Evolutionary conservation across 2,888 invertebrate species (phyloP).

Genomic region (Tiliacea aurago): DNA sequence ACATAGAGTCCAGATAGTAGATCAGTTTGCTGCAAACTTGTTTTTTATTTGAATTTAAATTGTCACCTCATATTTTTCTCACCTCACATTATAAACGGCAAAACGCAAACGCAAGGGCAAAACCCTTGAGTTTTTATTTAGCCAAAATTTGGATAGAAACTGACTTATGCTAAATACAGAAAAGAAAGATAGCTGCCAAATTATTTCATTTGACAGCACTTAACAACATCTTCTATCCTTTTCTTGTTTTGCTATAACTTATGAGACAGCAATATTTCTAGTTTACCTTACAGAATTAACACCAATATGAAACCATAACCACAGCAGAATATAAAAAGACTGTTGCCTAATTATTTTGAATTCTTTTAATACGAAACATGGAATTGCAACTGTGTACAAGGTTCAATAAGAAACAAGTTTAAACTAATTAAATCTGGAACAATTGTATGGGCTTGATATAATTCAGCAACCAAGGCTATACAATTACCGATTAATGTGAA

Average conservation of each 20-base stretch:
- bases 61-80: too few species aligned
- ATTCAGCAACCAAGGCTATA: conserved; percentile 66
- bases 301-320: background rate
- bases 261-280: background rate
- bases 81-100: too few species aligned
- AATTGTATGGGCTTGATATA: conserved; percentile 65
- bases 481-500: conserved; percentile 60
- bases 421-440: conserved; percentile 66
- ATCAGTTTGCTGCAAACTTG: too few species aligned
- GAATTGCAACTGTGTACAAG: conserved; percentile 24
- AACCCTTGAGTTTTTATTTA: background rate
- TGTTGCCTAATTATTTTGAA: background rate
- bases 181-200: background rate
- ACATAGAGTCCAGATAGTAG: too few species aligned
- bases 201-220: background rate
- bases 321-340: background rate
- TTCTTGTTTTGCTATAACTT: background rate
- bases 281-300: background rate
- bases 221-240: background rate
- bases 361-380: conserved; percentile 10
- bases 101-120: too few species aligned
- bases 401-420: conserved; percentile 42
- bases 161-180: background rate
- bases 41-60: too few species aligned
- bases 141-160: background rate